Conservation (phyloP, 1,140 invertebrate genomes). For the Penaeus indicus region DNA sequence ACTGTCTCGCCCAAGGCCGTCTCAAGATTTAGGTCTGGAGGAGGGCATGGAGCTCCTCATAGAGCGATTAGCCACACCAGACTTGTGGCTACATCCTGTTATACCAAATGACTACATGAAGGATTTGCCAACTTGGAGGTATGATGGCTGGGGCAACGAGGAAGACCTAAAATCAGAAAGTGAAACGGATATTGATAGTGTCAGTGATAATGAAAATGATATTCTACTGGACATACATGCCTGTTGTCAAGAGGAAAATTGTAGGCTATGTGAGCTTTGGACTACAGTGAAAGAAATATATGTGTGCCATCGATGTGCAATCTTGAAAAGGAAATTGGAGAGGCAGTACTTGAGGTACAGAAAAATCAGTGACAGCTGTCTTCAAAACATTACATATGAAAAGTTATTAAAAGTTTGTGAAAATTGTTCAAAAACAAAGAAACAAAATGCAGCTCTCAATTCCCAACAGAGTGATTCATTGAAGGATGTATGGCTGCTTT, state of each 20-base stretch:
- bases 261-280: slow-evolving; percentile 48
- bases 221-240: slow-evolving; percentile 47
- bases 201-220: slow-evolving; percentile 57
- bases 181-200: slow-evolving; percentile 67
- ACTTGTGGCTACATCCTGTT: slow-evolving; percentile 72
- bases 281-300: slow-evolving; percentile 55
- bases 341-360: slow-evolving; percentile 48
- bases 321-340: slow-evolving; percentile 55
- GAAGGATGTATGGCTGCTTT: slow-evolving; percentile 44
- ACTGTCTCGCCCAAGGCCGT: slow-evolving; percentile 64
- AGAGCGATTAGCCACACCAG: slow-evolving; percentile 71
- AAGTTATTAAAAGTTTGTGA: slow-evolving; percentile 51
- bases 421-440: slow-evolving; percentile 52
- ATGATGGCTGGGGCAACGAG: slow-evolving; percentile 66
- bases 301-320: slow-evolving; percentile 58
- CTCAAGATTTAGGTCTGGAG: slow-evolving; percentile 69
- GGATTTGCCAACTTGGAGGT: slow-evolving; percentile 74
- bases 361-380: slow-evolving; percentile 20
- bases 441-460: slow-evolving; percentile 31
- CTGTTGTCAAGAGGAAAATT: slow-evolving; percentile 65
- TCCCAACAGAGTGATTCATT: not conserved
- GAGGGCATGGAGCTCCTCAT: slow-evolving; percentile 71
- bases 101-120: slow-evolving; percentile 73
- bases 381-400: slow-evolving; percentile 49
- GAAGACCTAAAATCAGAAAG: slow-evolving; percentile 60